These are phyloP conservation scores for Pollenia griseotomentosa DNA, from an alignment of 2,888 invertebrate genomes.

Conservation along the genomic window DNA sequence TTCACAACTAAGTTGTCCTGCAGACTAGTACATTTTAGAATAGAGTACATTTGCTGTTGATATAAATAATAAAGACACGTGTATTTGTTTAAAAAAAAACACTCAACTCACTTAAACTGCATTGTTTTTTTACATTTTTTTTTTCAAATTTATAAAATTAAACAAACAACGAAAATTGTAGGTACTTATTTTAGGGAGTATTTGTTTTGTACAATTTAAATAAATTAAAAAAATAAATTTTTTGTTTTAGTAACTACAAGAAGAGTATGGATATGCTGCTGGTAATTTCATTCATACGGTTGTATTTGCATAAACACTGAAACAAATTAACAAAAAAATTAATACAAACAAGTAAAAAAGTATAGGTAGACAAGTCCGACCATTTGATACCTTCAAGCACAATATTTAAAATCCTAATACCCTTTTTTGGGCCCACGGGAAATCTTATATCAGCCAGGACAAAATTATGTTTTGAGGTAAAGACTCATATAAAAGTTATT, in stretches of 20 bases:
- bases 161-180: neutral
- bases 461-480: no score
- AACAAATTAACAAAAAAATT: no score
- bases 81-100: conserved; percentile 17
- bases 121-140: neutral
- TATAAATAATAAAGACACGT: conserved; percentile 39
- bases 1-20: neutral
- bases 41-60: conserved; percentile 38
- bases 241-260: no score
- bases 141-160: neutral
- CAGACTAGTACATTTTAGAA: neutral
- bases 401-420: no score
- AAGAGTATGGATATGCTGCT: neutral
- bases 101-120: neutral
- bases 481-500: no score
- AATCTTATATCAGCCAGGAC: no score
- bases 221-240: neutral
- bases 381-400: no score
- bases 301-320: no score
- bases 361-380: no score
- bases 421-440: no score
- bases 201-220: conserved; percentile 17
- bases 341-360: no score
- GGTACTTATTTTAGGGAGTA: no score
- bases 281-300: neutral